Evolutionary conservation across 2,113 vertebrate genomes (phyloP).

Genomic region (Xiphorhynchus elegans): DNA sequence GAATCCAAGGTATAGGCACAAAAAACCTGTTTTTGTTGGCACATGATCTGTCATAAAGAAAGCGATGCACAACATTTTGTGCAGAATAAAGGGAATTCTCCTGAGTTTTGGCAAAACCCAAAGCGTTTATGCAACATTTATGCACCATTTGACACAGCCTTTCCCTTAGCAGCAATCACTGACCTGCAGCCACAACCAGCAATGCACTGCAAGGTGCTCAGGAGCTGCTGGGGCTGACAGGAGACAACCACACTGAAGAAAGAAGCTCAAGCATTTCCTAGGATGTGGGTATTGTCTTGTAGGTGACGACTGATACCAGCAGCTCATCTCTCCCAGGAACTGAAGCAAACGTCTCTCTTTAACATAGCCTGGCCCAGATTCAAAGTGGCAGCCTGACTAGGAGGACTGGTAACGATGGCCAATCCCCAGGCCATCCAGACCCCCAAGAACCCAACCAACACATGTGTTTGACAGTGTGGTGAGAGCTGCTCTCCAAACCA

Average conservation of each 20-base stretch:
- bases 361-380: constrained; percentile 13
- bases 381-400: constrained; percentile 7
- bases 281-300: not conserved
- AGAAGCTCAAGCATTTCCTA: not conserved
- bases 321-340: not conserved
- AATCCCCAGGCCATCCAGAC: not conserved
- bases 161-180: not conserved
- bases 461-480: constrained; percentile 12
- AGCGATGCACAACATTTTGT: not conserved
- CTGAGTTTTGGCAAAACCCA: not conserved
- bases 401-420: not conserved
- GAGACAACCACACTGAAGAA: not conserved
- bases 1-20: not conserved
- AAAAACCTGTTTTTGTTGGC: not conserved
- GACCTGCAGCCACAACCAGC: not conserved
- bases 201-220: not conserved
- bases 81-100: not conserved
- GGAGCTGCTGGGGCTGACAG: not conserved
- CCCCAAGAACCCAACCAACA: not conserved
- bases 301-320: not conserved
- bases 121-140: not conserved
- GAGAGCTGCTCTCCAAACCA: constrained; percentile 54
- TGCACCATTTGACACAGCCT: not conserved
- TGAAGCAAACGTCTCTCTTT: not conserved
- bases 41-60: not conserved